Conservation (phyloP, 2,888 invertebrate genomes). For the Drosophila aldrichi region DNA sequence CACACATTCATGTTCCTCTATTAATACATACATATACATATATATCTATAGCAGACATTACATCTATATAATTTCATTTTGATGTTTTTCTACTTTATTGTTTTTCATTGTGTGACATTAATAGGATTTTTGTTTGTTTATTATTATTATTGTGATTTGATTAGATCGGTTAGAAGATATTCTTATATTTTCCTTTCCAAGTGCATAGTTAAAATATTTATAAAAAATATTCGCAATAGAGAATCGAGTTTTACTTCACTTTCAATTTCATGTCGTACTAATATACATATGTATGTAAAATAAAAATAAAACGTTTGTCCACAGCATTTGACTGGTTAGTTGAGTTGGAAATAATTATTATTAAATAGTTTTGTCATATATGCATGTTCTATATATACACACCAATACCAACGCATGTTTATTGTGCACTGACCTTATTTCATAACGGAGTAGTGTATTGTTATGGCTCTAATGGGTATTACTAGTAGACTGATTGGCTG, state of each 20-base stretch:
- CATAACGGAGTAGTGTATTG: conserved; percentile 20
- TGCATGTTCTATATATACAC: conserved; percentile 23
- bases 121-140: conserved; percentile 32
- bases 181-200: conserved; percentile 14
- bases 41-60: conserved; percentile 40
- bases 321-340: conserved; percentile 41
- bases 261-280: conserved; percentile 29
- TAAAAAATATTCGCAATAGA: conserved; percentile 56
- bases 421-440: conserved; percentile 22
- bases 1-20: conserved; percentile 57
- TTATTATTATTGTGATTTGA: conserved; percentile 20
- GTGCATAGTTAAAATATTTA: conserved; percentile 52
- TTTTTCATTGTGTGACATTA: conserved; percentile 42
- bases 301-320: conserved; percentile 26
- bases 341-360: conserved; percentile 29
- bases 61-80: conserved; percentile 48
- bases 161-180: conserved; percentile 36
- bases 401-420: conserved; percentile 24
- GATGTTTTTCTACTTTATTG: conserved; percentile 11
- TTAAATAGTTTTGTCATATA: conserved; percentile 24
- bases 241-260: conserved; percentile 44
- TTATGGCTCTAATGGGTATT: conserved; percentile 40
- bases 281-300: conserved; percentile 20
- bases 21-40: conserved; percentile 33
- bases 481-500: conserved; percentile 61